Evolutionary conservation across 1,140 invertebrate genomes (phyloP).

Genomic region (Diachasmimorpha longicaudata): DNA sequence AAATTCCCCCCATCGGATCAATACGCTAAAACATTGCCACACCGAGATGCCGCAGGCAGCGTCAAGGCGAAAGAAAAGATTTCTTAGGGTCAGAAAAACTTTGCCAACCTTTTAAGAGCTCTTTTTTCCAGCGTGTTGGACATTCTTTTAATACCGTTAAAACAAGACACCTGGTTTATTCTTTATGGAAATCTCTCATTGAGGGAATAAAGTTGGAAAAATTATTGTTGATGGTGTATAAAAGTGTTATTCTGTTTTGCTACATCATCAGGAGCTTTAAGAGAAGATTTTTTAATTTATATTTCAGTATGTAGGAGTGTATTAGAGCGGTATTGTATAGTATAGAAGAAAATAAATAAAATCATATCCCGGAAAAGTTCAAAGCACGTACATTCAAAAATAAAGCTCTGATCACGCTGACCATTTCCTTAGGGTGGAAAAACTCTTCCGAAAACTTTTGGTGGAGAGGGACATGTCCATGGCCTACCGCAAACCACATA

Average conservation of each 20-base stretch:
- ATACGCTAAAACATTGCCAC: conserved; percentile 63
- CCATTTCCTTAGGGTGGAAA: neutral
- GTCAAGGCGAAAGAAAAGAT: conserved; percentile 22
- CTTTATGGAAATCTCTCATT: neutral
- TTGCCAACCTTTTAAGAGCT: neutral
- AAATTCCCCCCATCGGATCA: conserved; percentile 55
- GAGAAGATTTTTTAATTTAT: no score
- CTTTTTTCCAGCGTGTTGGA: neutral
- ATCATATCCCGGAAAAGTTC: neutral
- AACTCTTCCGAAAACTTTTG: conserved; percentile 31
- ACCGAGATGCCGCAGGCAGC: conserved; percentile 45
- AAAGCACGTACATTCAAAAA: neutral
- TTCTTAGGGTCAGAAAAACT: neutral
- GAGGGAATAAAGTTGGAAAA: no score
- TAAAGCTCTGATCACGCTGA: neutral
- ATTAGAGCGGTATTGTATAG: no score
- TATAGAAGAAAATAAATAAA: no score
- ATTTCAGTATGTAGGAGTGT: no score
- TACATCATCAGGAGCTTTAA: no score
- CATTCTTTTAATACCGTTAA: neutral
- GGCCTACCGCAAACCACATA: conserved; percentile 56
- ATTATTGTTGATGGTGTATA: no score
- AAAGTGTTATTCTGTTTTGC: no score
- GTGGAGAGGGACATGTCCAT: conserved; percentile 46
- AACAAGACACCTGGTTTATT: neutral